These are phyloP conservation scores for Micrastur ruficollis DNA, from an alignment of 2,797 vertebrate genomes.

Conservation along the genomic window DNA sequence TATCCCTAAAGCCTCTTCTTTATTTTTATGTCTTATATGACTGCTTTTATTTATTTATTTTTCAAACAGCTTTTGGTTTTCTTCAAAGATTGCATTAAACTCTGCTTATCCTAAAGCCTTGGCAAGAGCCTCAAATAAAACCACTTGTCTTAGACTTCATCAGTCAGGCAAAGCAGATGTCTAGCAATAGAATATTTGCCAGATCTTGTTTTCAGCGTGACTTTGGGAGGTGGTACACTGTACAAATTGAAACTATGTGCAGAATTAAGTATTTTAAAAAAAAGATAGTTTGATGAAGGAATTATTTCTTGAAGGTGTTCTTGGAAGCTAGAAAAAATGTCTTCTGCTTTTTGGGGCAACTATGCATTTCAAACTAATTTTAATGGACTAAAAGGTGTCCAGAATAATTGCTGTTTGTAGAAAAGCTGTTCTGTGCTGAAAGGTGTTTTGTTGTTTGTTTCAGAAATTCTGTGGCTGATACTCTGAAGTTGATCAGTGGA, in stretches of 20 bases:
- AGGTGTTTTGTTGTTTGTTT: background rate
- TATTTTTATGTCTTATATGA: slow-evolving; percentile 62
- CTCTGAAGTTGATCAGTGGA: slow-evolving; percentile 79
- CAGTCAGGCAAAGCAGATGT: background rate
- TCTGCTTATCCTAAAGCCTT: slow-evolving; percentile 33
- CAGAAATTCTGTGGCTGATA: slow-evolving; percentile 85
- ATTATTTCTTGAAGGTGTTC: background rate
- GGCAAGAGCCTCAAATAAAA: background rate
- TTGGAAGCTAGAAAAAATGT: background rate
- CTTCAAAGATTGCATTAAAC: slow-evolving; percentile 19
- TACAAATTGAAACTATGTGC: background rate
- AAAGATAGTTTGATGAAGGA: background rate
- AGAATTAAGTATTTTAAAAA: background rate
- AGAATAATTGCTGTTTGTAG: background rate
- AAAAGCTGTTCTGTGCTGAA: background rate
- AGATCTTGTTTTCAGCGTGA: background rate
- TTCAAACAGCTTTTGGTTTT: slow-evolving; percentile 40
- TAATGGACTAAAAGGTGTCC: background rate
- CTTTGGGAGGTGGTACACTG: background rate
- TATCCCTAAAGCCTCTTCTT: slow-evolving; percentile 73
- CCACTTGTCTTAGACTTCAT: background rate
- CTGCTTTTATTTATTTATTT: slow-evolving; percentile 48
- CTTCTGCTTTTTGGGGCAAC: background rate
- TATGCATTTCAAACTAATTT: background rate
- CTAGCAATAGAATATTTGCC: background rate